Conservation (phyloP, 2,797 vertebrate genomes). For the Nannoperca obscura region DNA sequence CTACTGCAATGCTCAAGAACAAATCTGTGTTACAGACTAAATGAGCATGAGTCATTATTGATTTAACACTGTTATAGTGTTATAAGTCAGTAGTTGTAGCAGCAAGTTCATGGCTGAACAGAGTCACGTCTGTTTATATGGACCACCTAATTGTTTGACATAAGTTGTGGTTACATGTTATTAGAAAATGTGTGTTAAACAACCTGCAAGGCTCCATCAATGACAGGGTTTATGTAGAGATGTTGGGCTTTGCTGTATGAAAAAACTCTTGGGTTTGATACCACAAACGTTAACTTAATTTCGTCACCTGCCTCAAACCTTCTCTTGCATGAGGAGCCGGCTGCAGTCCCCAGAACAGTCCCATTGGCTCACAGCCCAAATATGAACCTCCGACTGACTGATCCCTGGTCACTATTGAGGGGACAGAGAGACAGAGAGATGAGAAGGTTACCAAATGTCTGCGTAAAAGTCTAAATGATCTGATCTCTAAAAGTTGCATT, state of each 20-base stretch:
- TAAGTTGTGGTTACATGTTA: neutral
- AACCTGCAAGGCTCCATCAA: neutral
- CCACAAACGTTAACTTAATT: slow-evolving; percentile 1
- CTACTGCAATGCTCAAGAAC: neutral
- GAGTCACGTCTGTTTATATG: neutral
- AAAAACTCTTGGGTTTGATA: neutral
- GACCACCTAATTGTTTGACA: neutral
- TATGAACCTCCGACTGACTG: slow-evolving; percentile 86
- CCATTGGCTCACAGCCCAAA: slow-evolving; percentile 88
- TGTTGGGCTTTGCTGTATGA: neutral
- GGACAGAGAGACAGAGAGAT: neutral
- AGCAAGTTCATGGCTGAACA: neutral
- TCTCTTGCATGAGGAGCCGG: slow-evolving; percentile 78
- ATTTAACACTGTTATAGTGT: no score
- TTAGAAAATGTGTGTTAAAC: neutral
- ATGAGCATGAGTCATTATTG: neutral
- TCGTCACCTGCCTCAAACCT: slow-evolving; percentile 72
- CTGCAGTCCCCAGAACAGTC: slow-evolving; percentile 87
- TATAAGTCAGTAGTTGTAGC: neutral
- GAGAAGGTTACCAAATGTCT: neutral
- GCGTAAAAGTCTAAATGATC: neutral
- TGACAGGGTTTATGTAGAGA: neutral
- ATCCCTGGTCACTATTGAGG: slow-evolving; percentile 71
- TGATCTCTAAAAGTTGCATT: neutral
- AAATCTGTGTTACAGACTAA: neutral